Evolutionary conservation across 2,797 vertebrate genomes (phyloP).

Genomic region (Acipenser oxyrinchus): DNA sequence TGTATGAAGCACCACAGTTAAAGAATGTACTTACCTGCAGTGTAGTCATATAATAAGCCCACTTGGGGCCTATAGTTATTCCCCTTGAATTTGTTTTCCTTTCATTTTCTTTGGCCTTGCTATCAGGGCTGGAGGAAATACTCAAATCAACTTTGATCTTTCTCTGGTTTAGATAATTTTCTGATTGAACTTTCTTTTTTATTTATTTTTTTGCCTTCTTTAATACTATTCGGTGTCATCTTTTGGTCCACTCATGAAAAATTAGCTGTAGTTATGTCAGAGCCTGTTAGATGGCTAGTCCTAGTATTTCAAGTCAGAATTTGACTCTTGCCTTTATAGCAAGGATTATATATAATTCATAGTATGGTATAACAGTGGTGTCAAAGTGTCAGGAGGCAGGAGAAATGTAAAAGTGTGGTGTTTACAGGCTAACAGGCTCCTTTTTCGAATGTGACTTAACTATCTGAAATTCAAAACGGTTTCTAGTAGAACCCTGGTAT

Average conservation of each 20-base stretch:
- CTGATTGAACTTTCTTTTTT: conserved; percentile 49
- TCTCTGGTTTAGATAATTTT: conserved; percentile 56
- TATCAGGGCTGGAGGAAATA: conserved; percentile 53
- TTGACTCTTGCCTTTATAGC: conserved; percentile 57
- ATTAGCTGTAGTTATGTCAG: conserved; percentile 53
- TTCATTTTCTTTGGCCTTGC: conserved; percentile 56
- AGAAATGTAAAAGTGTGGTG: conserved; percentile 66
- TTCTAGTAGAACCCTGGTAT: background rate
- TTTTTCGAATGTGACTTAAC: conserved; percentile 32
- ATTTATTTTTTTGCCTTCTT: conserved; percentile 28
- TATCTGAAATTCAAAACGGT: background rate
- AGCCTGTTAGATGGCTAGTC: conserved; percentile 58
- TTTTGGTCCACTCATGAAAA: conserved; percentile 41
- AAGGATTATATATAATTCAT: conserved; percentile 73
- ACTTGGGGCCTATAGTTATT: conserved; percentile 71
- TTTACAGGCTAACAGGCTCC: conserved; percentile 61
- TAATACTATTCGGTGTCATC: conserved; percentile 42
- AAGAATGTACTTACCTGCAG: conserved; percentile 72
- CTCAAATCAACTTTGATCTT: conserved; percentile 52
- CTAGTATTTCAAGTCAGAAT: conserved; percentile 68
- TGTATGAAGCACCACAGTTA: conserved; percentile 74
- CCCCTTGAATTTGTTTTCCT: conserved; percentile 61
- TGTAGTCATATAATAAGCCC: conserved; percentile 83
- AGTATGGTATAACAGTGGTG: conserved; percentile 61
- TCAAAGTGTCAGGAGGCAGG: conserved; percentile 69